Percentiles rank a stretch among this genome's conserved stretches.
Evolutionary conservation across 53 echinoderm and acorn worm species (phyloP).

Genomic region (Henricia sp.): DNA sequence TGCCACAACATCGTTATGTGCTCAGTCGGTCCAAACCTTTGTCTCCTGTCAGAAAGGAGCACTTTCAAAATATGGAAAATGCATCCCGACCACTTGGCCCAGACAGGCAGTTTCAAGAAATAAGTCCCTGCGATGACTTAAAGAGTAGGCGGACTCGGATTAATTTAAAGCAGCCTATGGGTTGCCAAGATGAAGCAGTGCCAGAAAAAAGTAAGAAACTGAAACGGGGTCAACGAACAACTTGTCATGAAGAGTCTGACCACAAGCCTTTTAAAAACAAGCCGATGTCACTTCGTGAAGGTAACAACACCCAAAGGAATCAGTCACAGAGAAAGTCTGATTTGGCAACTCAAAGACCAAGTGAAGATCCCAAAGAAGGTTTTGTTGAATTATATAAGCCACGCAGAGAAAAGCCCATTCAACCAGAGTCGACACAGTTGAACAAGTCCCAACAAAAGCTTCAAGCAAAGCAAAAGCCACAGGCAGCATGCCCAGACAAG

Average conservation of each 20-base stretch:
- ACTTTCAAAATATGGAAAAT: constrained; percentile 32
- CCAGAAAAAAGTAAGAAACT: constrained; percentile 21
- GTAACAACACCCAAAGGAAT: constrained; percentile 35
- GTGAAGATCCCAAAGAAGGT: no score
- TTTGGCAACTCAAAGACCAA: constrained; percentile 9
- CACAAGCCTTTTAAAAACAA: no score
- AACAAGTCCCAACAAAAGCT: no score
- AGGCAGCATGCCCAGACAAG: constrained; percentile 11
- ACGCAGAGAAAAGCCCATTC: no score
- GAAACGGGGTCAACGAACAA: constrained; percentile 25
- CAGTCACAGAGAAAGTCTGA: constrained; percentile 42
- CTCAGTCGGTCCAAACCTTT: constrained; percentile 64
- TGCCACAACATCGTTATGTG: constrained; percentile 45
- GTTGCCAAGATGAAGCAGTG: constrained; percentile 27
- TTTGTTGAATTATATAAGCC: no score
- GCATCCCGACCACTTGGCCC: constrained; percentile 23
- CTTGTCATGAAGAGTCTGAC: no score
- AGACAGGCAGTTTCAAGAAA: constrained; percentile 60
- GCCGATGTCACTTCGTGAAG: constrained; percentile 37
- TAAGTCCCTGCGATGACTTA: constrained; percentile 28
- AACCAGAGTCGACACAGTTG: no score
- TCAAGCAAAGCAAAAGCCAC: constrained; percentile 38
- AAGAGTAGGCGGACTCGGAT: constrained; percentile 22
- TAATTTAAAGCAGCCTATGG: constrained; percentile 52
- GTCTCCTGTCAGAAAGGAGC: constrained; percentile 72